Base-by-base conservation (phyloP, 2,888 invertebrate genomes). In the Cheilosia grossa region DNA sequence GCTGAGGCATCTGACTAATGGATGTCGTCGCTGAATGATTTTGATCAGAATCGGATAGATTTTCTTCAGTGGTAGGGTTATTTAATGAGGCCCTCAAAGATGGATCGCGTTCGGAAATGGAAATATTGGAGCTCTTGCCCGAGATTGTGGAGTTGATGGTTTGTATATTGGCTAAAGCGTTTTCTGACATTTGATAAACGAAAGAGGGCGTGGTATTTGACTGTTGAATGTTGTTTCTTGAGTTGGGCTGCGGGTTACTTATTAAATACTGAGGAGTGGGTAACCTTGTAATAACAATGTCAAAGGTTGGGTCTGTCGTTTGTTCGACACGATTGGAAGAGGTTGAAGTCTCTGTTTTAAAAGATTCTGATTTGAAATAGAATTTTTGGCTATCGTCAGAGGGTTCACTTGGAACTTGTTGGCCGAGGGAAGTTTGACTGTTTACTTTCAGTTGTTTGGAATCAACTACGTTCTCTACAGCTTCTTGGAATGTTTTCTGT, bases 81-180 rank as follows among this genome's bases (percentile, higher is more conserved):
- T 67, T 17, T 5, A 67, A 77, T 44, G 33, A 17, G 13, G 42
- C 40, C 3, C 13, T 44, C 9, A 53, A 10, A 27, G 51, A 9
- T 27, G 47, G 13, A 47, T 53, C 42, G 7, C 53, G 17, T 64
- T 70, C 53, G 37, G 79, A 64, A n/a, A 66, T 56, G 42, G 83
- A 59, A 17, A 33, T 51, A n/a, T 63, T 53, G 2, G 61, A 59
- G 27, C 66, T 67, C 15, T 78, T 51, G 33, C 54, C 44, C 4
- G 82, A 72, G 67, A 82, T 78, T 42, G 77, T 33, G 40, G 73
- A 56, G 17, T 78, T 77, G 13, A 78, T 54, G 33, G 40, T 67
- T 58, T 44, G 51, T 47, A 67, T 63, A 40, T 64, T 73, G 5
- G 56, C 63, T 61, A 79, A 53, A 4, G 59, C 27, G n/a, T 83